Base-by-base conservation (phyloP, 2,113 vertebrate genomes). In the Sardina pilchardus region DNA sequence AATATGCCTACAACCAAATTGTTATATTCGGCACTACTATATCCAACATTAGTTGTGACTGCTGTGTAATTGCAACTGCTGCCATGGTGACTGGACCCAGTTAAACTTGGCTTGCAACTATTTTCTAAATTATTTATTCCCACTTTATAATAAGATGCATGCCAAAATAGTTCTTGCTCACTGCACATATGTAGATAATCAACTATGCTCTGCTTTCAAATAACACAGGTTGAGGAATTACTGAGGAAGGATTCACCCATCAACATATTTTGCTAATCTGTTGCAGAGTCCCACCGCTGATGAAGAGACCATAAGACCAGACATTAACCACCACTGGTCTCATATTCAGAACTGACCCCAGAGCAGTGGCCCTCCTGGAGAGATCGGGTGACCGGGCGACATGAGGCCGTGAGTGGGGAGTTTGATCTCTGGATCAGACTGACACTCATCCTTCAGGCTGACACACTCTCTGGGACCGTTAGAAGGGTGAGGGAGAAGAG, bases 361-460 rank as follows among this genome's bases (percentile, higher is more conserved):
- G 30, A 34, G 30, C 26, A 12, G 63, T 71, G 10, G 26, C n/a
- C 26, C 63, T 71, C 26, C 63, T 12, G 63, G 63, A 26, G n/a
- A 71, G 63, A 71, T 71, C 63, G 30, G 4, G 63, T 71, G 26
- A 71, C 63, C 30, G 9, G 26, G 63, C 26, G 9, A 30, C 63
- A 63, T 26, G 59, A 63, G 59, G 59, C 12, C 9, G 26, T 30
- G 1, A 14, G 26, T 3, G 63, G 30, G 63, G 63, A 71, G n/a
- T 71, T 71, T 71, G 63, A 71, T 71, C 63, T 71, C 63, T 30
- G 63, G n/a, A 34, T 71, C 63, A 30, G 63, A 26, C 63, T 71
- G 63, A 34, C 63, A 71, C 63, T 71, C 63, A 71, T 71, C 63
- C 63, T 26, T 71, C 63, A 71, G 63, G 63, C 10, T 30, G 63